Percentiles rank a stretch among this genome's conserved stretches.
Evolutionary conservation across 2,797 vertebrate species (phyloP).

Genomic region (Rhadinocentrus ornatus): DNA sequence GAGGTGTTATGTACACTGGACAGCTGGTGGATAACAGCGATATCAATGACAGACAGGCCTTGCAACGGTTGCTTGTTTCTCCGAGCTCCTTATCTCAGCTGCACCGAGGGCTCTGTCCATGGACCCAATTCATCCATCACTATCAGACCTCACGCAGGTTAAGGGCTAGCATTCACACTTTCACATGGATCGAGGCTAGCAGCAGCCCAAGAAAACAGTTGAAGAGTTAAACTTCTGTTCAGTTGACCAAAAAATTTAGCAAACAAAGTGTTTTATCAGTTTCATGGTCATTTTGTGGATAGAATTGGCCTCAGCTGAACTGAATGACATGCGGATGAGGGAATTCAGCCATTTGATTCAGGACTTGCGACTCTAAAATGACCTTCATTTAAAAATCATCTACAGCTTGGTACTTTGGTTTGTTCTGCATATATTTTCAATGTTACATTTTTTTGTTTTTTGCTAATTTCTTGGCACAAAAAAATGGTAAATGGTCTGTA

Average conservation of each 20-base stretch:
- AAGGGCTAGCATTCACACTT: conserved; percentile 41
- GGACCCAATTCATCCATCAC: conserved; percentile 73
- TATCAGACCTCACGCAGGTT: conserved; percentile 71
- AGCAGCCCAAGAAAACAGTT: conserved; percentile 13
- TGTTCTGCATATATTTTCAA: too few species aligned
- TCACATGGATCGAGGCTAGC: conserved; percentile 27
- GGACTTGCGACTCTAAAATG: too few species aligned
- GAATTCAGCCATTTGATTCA: too few species aligned
- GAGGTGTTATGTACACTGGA: conserved; percentile 50
- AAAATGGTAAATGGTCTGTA: too few species aligned
- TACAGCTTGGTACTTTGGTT: too few species aligned
- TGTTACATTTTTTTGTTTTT: too few species aligned
- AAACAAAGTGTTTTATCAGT: neutral
- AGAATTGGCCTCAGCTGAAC: neutral
- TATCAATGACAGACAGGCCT: conserved; percentile 79
- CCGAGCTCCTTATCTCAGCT: conserved; percentile 70
- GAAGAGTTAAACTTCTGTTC: conserved; percentile 32
- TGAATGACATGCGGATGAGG: too few species aligned
- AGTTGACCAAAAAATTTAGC: neutral
- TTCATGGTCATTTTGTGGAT: neutral
- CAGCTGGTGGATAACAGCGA: conserved; percentile 52
- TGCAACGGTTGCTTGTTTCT: conserved; percentile 55
- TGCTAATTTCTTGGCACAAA: too few species aligned
- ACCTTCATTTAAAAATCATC: too few species aligned
- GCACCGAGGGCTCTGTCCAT: conserved; percentile 55